A percentile compares a stretch with the other conserved stretches of the same genome.
These are phyloP conservation scores for Atherinosoma microstoma DNA, from an alignment of 2,797 vertebrate genomes.

Conservation along the genomic window DNA sequence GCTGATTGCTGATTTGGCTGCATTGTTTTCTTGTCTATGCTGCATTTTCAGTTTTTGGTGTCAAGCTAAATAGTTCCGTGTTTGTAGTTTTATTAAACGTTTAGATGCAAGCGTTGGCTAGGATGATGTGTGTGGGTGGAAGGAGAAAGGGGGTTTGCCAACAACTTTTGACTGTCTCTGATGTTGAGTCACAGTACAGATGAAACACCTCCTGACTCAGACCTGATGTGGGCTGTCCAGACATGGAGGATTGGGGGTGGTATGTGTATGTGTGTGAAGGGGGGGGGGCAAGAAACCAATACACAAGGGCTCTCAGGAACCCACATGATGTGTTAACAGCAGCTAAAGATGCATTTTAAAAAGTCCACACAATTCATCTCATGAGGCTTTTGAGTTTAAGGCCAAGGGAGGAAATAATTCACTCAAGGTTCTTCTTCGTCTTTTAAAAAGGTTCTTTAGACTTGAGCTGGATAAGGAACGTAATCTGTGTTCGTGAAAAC, in stretches of 20 bases:
- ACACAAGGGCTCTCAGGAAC: conserved; percentile 58
- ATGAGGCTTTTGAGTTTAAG: conserved; percentile 43
- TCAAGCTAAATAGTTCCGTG: conserved; percentile 15
- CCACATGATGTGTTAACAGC: conserved; percentile 62
- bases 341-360: conserved; percentile 69
- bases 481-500: conserved; percentile 39
- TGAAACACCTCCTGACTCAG: conserved; percentile 67
- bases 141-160: conserved; percentile 36
- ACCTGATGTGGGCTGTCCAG: conserved; percentile 68
- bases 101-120: conserved; percentile 46
- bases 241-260: conserved; percentile 22
- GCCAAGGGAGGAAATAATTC: conserved; percentile 36
- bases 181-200: conserved; percentile 60
- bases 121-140: conserved; percentile 39
- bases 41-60: conserved; percentile 17
- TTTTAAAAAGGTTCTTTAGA: conserved; percentile 55
- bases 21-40: conserved; percentile 12
- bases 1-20: conserved; percentile 32
- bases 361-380: conserved; percentile 53
- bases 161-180: conserved; percentile 47
- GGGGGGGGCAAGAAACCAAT: conserved; percentile 31
- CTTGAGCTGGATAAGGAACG: conserved; percentile 16
- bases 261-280: neutral
- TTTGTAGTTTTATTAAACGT: conserved; percentile 19
- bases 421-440: conserved; percentile 46